Conservation (phyloP, 1,140 invertebrate species). For the Heliconius himera region DNA sequence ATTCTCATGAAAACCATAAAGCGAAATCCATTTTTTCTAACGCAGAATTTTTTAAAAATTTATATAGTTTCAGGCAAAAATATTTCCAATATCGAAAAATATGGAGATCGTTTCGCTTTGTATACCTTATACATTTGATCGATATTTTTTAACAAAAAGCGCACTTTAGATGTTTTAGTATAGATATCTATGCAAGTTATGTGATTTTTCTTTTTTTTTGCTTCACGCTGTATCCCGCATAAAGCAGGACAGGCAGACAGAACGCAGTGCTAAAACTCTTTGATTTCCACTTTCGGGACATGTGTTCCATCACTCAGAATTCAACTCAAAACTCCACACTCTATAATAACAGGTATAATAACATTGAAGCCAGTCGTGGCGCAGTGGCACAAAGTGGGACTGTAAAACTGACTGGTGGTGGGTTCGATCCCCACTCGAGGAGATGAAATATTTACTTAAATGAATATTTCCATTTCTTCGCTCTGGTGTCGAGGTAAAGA, state of each 20-base stretch:
- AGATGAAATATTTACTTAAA: no score
- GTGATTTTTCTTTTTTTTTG: background rate
- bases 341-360: no score
- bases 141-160: conserved; percentile 6
- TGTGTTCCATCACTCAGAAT: background rate
- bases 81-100: conserved; percentile 12
- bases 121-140: background rate
- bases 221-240: background rate
- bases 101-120: conserved; percentile 7
- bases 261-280: background rate
- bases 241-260: background rate
- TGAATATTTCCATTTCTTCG: no score
- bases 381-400: no score
- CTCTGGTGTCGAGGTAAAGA: no score
- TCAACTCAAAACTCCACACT: no score
- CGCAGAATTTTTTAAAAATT: background rate
- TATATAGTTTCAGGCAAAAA: background rate
- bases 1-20: conserved; percentile 3
- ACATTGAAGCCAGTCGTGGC: no score
- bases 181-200: background rate
- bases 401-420: no score
- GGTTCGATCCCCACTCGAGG: no score
- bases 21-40: conserved; percentile 2
- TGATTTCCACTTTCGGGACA: background rate
- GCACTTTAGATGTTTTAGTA: conserved; percentile 1